These are phyloP conservation scores for Dendronephthya gigantea DNA, from an alignment of 64 coral and sea anemone genomes.

Conservation along the genomic window DNA sequence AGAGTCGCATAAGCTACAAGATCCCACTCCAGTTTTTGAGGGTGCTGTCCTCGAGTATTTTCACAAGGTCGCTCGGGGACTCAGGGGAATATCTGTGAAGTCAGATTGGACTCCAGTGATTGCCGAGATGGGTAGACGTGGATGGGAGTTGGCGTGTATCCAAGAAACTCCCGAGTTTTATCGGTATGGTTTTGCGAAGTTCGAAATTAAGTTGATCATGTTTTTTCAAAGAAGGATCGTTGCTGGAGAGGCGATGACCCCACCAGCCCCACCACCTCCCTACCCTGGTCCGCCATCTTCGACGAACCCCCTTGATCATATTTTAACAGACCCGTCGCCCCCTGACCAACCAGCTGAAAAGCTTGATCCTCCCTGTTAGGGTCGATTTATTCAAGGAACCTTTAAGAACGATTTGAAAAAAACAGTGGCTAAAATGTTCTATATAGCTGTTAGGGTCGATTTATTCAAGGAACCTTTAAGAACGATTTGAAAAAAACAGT, in stretches of 20 bases:
- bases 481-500: too few relatives aligned
- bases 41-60: constrained; percentile 48
- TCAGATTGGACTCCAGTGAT: constrained; percentile 50
- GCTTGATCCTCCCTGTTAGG: too few relatives aligned
- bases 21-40: constrained; percentile 45
- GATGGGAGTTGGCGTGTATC: constrained; percentile 72
- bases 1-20: constrained; percentile 37
- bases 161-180: constrained; percentile 43
- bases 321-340: too few relatives aligned
- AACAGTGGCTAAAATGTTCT: too few relatives aligned
- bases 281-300: too few relatives aligned
- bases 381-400: too few relatives aligned
- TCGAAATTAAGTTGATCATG: constrained; percentile 38
- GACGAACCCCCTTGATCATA: too few relatives aligned
- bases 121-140: constrained; percentile 51
- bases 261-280: neutral
- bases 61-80: constrained; percentile 40
- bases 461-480: too few relatives aligned
- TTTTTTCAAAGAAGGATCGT: constrained; percentile 69
- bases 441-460: too few relatives aligned
- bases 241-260: neutral
- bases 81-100: constrained; percentile 23
- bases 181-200: constrained; percentile 27
- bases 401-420: too few relatives aligned
- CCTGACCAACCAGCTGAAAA: too few relatives aligned